phyloP scores from a whole-genome alignment of 2,797 vertebrate genomes.

The Lacerta agilis region DNA sequence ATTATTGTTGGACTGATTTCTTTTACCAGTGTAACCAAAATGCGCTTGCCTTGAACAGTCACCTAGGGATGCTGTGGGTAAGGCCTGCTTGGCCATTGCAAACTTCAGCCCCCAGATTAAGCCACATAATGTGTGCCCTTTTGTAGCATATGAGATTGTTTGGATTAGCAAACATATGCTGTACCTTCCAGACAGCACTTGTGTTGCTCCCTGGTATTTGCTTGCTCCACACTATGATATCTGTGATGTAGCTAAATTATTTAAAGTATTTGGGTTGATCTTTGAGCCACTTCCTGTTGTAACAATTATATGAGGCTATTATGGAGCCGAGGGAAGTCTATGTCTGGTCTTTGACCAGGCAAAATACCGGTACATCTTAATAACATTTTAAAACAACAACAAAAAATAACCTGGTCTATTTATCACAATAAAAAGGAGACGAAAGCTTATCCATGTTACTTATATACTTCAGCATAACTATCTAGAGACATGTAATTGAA shows the following conservation, averaged over 20 bases:
- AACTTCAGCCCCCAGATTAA: not conserved
- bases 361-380: not conserved
- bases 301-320: not conserved
- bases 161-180: too few relatives aligned
- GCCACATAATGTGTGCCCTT: too few relatives aligned
- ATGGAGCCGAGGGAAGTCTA: not conserved
- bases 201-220: not conserved
- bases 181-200: not conserved
- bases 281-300: not conserved
- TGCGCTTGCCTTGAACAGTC: too few relatives aligned
- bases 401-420: not conserved
- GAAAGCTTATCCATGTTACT: not conserved
- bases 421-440: not conserved
- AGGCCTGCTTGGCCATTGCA: not conserved
- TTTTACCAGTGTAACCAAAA: too few relatives aligned
- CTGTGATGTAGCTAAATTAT: not conserved
- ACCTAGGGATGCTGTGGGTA: not conserved
- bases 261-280: not conserved
- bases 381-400: not conserved
- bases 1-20: too few relatives aligned
- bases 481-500: not conserved
- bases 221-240: not conserved
- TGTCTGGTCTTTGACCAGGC: not conserved
- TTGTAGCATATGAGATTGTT: too few relatives aligned
- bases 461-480: not conserved